Percentiles rank a stretch among this genome's conserved stretches.
These are phyloP conservation scores for Otis tarda DNA, from an alignment of 2,113 vertebrate genomes.

Conservation along the genomic window DNA sequence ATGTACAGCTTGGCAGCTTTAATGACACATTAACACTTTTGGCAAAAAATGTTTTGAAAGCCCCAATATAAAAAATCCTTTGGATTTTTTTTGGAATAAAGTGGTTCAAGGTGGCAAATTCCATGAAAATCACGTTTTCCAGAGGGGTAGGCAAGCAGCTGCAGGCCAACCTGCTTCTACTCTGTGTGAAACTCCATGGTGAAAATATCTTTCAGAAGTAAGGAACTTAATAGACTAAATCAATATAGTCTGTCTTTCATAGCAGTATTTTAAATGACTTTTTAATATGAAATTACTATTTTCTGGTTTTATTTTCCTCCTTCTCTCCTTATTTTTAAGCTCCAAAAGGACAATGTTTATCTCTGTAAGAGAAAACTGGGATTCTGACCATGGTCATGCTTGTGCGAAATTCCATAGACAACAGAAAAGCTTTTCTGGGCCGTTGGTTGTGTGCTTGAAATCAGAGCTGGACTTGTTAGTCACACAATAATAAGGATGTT, in stretches of 20 bases:
- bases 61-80: background rate
- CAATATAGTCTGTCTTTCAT: conserved; percentile 57
- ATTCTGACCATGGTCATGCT: background rate
- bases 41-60: conserved; percentile 29
- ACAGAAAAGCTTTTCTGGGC: background rate
- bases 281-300: background rate
- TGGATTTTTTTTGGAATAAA: conserved; percentile 20
- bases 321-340: background rate
- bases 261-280: conserved; percentile 45
- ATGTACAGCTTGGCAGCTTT: background rate
- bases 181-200: background rate
- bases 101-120: conserved; percentile 9
- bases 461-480: background rate
- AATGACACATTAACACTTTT: conserved; percentile 31
- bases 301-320: background rate
- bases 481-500: background rate
- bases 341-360: background rate
- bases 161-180: background rate
- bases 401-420: background rate
- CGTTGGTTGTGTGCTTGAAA: background rate
- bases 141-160: conserved; percentile 3
- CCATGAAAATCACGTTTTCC: conserved; percentile 19
- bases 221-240: conserved; percentile 66
- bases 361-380: background rate
- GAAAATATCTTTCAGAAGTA: conserved; percentile 35